Percentiles rank a stretch among this genome's conserved stretches.
These are phyloP conservation scores for Centropyge bicolor DNA, from an alignment of 2,797 vertebrate genomes.

Conservation along the genomic window DNA sequence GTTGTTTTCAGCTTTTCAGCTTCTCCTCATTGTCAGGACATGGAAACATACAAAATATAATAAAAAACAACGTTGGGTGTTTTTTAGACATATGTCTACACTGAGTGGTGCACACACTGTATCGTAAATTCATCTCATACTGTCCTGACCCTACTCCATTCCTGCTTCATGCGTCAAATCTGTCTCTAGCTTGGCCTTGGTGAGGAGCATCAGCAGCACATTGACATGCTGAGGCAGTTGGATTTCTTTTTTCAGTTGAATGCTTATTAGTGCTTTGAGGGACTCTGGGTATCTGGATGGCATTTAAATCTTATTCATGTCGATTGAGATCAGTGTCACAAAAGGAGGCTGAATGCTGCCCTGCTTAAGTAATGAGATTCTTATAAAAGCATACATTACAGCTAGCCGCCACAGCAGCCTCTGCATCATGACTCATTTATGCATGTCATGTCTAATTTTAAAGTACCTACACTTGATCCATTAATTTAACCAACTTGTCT, in stretches of 20 bases:
- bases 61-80: too few species aligned
- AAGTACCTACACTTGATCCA: conserved; percentile 41
- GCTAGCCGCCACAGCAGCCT: conserved; percentile 31
- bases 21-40: too few species aligned
- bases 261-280: conserved; percentile 51
- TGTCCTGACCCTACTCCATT: too few species aligned
- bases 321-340: conserved; percentile 62
- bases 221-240: conserved; percentile 56
- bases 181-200: conserved; percentile 11
- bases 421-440: conserved; percentile 64
- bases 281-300: conserved; percentile 52
- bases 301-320: conserved; percentile 70
- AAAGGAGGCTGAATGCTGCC: conserved; percentile 28
- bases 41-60: too few species aligned
- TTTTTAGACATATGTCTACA: too few species aligned
- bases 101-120: too few species aligned
- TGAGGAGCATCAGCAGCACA: conserved; percentile 39
- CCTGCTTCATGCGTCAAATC: not conserved
- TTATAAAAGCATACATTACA: conserved; percentile 62
- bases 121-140: too few species aligned
- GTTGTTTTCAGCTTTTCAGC: too few species aligned
- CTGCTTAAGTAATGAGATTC: conserved; percentile 64
- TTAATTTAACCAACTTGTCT: conserved; percentile 50
- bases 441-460: conserved; percentile 65
- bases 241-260: conserved; percentile 56